A percentile compares a stretch with the other conserved stretches of the same genome.
phyloP scores from a whole-genome alignment of 2,888 invertebrate genomes.

The Autographa pulchrina region DNA sequence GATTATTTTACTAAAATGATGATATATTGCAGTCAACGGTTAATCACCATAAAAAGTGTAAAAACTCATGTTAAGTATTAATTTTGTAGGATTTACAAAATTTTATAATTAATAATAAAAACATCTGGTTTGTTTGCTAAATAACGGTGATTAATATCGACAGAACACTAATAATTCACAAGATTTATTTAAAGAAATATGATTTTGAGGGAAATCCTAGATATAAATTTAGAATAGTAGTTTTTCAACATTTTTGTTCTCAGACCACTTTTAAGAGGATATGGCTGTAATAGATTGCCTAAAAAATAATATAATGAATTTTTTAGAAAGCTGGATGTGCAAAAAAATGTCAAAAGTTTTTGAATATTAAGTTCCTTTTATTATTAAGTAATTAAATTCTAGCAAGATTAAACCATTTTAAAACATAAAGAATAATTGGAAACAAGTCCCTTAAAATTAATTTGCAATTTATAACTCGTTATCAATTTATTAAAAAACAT shows the following conservation, averaged over 20 bases:
- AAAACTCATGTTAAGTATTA: constrained; percentile 1
- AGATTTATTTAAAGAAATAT: background rate
- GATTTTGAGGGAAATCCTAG: background rate
- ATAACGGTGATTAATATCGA: background rate
- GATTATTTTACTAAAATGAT: constrained; percentile 3
- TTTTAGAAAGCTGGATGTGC: no score
- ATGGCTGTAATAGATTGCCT: background rate
- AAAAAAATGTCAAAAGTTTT: no score
- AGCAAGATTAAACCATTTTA: no score
- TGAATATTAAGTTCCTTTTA: no score
- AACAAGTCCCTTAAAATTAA: no score
- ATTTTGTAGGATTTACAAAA: constrained; percentile 2
- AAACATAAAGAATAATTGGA: no score
- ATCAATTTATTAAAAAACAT: background rate
- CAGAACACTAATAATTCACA: background rate
- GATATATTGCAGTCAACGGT: background rate
- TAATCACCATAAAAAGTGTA: background rate
- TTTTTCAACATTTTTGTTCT: background rate
- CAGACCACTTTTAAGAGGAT: background rate
- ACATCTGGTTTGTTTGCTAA: background rate
- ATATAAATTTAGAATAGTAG: background rate
- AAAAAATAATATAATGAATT: background rate
- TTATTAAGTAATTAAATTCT: no score
- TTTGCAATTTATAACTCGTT: no score
- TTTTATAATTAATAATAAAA: background rate